Percentiles rank a stretch among this genome's conserved stretches.
phyloP scores from a whole-genome alignment of 2,113 vertebrate species.

The Petrocephalus zakoni region DNA sequence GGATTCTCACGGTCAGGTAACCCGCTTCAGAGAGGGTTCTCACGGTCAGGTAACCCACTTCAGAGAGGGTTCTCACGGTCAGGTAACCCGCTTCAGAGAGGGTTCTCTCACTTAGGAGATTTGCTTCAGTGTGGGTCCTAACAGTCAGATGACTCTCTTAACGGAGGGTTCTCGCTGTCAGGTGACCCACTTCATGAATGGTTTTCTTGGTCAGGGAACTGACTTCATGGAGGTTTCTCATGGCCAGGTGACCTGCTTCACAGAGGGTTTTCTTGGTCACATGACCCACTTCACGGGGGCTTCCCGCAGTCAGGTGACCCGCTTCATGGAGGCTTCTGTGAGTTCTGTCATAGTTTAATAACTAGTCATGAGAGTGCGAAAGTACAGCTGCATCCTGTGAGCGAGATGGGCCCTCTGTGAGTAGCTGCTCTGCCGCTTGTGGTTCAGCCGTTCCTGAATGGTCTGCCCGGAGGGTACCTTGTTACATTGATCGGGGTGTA shows the following conservation, averaged over 20 bases:
- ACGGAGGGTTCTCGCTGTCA: neutral
- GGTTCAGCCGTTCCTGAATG: neutral
- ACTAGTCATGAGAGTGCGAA: neutral
- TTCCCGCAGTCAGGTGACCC: neutral
- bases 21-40: neutral
- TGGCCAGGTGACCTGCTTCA: neutral
- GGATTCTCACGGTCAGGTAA: neutral
- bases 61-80: too few species aligned
- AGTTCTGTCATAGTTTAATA: neutral
- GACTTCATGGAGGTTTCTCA: neutral
- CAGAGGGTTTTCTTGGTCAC: neutral
- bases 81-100: too few species aligned
- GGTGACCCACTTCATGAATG: neutral
- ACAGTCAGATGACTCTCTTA: neutral
- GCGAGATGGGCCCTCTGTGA: neutral
- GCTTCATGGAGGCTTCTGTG: neutral
- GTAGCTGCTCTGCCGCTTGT: neutral
- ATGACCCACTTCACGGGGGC: neutral
- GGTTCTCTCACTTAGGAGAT: neutral
- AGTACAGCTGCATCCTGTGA: neutral
- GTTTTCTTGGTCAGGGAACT: neutral
- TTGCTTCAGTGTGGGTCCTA: neutral
- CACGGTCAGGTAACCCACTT: neutral
- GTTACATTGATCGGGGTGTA: neutral
- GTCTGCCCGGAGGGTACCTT: neutral